Base-by-base conservation (phyloP, 2,888 invertebrate genomes). In the Caenorhabditis panamensis region DNA sequence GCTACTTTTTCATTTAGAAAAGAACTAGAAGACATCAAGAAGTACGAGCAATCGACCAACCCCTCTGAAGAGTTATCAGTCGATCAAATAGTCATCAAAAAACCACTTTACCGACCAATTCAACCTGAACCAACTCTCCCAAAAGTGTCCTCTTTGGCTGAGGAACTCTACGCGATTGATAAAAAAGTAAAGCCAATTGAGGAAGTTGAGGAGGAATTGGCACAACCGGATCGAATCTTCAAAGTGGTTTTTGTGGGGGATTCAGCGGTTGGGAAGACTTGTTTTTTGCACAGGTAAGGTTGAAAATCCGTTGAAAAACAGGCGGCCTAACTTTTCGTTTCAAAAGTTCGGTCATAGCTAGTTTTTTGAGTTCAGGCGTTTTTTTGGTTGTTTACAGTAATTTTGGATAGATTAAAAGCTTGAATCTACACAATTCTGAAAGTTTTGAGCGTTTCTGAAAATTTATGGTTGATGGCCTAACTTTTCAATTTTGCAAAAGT, bases 191-290 rank as follows among this genome's bases (percentile, higher is more conserved):
- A 1, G 26, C 28, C 47, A 26, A 47, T 63, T 36, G 79, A 79
- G 47, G 62, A 61, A 41, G 58, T 56, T 18, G 59, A 71, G 36
- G 71, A 77, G 20, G 88, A 89, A 20, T 62, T 87, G 0, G 72
- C 84, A 1, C 88, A 86, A 24, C 92, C 92, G 5, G 91, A 92
- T 76, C 87, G 92, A 47, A 90, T 93, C 13, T 93, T 92, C 90
- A 93, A 93, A 89, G 92, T 93, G 4, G 93, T 93, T 0, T 92
- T 93, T 87, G 92, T 93, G 18, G 93, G 93, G 0, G 93, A 93
- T 84, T 92, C 93, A 0, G 93, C 92, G 1, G 93, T 93, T 6
- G 93, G 93, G 2, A 93, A 93, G 85, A 93, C 93, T 8, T 92
- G 92, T 69, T 92, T 93, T 64, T 90, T 93, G 8, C 93, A 92